These are phyloP conservation scores for Megalops atlanticus DNA, from an alignment of 2,113 vertebrate genomes.

Conservation along the genomic window DNA sequence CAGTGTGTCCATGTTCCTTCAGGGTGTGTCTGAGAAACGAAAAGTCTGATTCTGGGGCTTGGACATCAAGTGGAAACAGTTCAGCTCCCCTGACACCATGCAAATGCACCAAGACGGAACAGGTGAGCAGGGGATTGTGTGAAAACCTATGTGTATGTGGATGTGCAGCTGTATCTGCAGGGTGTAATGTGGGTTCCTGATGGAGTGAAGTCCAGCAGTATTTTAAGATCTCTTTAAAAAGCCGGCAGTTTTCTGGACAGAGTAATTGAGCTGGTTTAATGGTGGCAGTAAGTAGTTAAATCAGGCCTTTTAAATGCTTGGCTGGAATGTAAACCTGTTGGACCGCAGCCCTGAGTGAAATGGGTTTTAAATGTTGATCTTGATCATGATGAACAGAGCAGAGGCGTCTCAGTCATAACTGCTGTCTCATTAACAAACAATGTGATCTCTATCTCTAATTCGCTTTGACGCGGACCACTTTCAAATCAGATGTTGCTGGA, in stretches of 20 bases:
- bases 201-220: neutral
- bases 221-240: neutral
- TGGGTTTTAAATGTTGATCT: neutral
- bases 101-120: constrained; percentile 71
- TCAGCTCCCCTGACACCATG: constrained; percentile 71
- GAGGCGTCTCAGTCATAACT: neutral
- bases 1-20: constrained; percentile 48
- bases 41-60: constrained; percentile 54
- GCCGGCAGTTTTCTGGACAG: neutral
- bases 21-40: constrained; percentile 73
- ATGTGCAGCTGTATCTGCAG: neutral
- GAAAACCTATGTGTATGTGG: neutral
- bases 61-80: constrained; percentile 73
- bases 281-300: neutral
- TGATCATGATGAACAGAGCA: neutral
- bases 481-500: neutral
- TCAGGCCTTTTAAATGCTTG: too few relatives aligned
- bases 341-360: neutral
- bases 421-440: neutral
- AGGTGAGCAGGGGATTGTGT: constrained; percentile 64
- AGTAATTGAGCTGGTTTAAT: neutral
- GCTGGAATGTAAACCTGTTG: too few relatives aligned
- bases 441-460: neutral
- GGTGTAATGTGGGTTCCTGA: neutral
- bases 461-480: neutral